These are phyloP conservation scores for Capra hircus DNA, from an alignment of 2,113 vertebrate genomes.

Conservation along the genomic window DNA sequence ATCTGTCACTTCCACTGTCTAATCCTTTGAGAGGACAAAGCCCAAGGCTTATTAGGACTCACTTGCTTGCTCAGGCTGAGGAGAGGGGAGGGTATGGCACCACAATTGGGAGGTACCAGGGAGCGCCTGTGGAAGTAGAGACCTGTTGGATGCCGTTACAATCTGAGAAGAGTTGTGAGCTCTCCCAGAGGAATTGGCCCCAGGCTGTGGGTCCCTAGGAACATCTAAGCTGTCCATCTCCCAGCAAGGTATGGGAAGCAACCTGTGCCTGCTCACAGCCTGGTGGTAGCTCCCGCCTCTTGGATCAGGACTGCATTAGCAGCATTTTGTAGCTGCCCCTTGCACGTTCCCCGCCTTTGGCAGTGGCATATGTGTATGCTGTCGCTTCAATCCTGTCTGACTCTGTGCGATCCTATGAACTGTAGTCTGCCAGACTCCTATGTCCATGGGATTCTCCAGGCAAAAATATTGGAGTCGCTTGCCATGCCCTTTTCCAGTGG, in stretches of 20 bases:
- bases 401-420: background rate
- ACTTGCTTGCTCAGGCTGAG: background rate
- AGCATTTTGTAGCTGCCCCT: background rate
- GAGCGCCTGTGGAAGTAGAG: background rate
- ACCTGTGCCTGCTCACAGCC: background rate
- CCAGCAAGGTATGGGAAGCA: background rate
- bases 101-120: background rate
- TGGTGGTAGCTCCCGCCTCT: background rate
- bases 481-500: background rate
- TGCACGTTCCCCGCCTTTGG: rapidly evolving
- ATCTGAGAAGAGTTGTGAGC: background rate
- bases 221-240: background rate
- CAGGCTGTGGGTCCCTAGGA: background rate
- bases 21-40: background rate
- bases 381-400: background rate
- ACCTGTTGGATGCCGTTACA: background rate
- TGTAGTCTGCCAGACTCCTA: background rate
- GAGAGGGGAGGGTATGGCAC: background rate
- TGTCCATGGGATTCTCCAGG: background rate
- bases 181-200: background rate
- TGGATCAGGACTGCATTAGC: background rate
- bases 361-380: background rate
- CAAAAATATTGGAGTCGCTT: background rate
- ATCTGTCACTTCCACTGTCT: background rate
- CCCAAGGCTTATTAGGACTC: background rate